Evolutionary conservation across 2,113 vertebrate genomes (phyloP).

Genomic region (Circaetus cinerascens): DNA sequence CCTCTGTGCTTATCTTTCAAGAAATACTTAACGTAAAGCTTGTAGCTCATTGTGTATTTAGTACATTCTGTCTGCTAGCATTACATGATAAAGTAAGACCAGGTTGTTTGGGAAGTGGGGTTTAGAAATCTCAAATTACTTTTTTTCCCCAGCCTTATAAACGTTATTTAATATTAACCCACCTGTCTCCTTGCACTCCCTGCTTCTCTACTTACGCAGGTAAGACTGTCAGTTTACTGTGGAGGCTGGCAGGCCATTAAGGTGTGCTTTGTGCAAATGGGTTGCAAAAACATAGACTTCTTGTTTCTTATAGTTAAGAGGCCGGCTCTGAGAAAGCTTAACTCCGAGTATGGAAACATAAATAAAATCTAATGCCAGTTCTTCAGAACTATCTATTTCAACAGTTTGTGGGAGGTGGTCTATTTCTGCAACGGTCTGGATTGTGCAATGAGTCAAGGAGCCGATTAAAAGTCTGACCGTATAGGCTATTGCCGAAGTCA

Average conservation of each 20-base stretch:
- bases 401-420: not conserved
- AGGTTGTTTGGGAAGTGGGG: not conserved
- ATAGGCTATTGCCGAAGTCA: not conserved
- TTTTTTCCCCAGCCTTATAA: not conserved
- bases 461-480: not conserved
- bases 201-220: slow-evolving; percentile 34
- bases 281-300: not conserved
- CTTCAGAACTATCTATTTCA: not conserved
- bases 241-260: slow-evolving; percentile 21
- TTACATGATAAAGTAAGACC: not conserved
- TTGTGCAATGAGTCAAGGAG: not conserved
- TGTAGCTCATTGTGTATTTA: not conserved
- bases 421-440: not conserved
- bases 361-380: not conserved
- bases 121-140: not conserved
- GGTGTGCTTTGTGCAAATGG: not conserved
- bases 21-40: not conserved
- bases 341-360: not conserved
- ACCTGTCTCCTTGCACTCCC: slow-evolving; percentile 38
- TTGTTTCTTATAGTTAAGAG: not conserved
- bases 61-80: not conserved
- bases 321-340: not conserved
- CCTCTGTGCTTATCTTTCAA: not conserved
- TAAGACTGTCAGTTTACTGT: not conserved
- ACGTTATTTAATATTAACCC: slow-evolving; percentile 53